Conservation (phyloP, 1,140 invertebrate species). For the Proales similis region DNA sequence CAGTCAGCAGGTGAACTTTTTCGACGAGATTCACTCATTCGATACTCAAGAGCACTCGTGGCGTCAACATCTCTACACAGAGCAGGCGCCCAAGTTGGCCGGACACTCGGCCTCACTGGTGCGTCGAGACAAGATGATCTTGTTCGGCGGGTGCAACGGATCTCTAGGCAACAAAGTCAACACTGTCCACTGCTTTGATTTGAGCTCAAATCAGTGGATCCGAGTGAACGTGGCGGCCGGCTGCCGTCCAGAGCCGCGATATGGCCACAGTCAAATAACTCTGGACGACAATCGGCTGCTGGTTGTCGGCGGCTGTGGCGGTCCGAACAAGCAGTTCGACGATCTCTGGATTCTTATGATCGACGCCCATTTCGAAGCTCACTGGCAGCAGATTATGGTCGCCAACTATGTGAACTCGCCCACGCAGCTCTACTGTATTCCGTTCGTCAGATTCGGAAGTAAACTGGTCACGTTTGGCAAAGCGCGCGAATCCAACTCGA, state of each 20-base stretch:
- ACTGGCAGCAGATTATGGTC: constrained; percentile 70
- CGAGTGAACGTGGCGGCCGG: constrained; percentile 60
- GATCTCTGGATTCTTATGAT: constrained; percentile 66
- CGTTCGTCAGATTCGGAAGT: constrained; percentile 65
- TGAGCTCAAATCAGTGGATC: constrained; percentile 20
- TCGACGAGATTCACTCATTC: constrained; percentile 86
- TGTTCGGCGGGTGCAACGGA: constrained; percentile 64
- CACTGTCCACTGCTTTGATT: constrained; percentile 9
- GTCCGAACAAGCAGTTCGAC: constrained; percentile 61
- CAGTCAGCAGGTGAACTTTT: constrained; percentile 67
- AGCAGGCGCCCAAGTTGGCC: constrained; percentile 66
- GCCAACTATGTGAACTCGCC: constrained; percentile 68
- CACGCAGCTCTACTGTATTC: constrained; percentile 81
- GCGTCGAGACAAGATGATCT: constrained; percentile 74
- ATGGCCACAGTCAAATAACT: constrained; percentile 74
- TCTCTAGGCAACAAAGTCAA: constrained; percentile 43
- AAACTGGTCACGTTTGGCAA: constrained; percentile 27
- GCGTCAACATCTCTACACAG: constrained; percentile 63
- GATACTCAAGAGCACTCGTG: constrained; percentile 74
- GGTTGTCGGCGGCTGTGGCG: constrained; percentile 62
- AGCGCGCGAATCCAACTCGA: too few species aligned
- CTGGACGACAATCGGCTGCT: constrained; percentile 53
- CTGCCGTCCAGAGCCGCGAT: constrained; percentile 68
- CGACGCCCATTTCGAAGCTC: constrained; percentile 59
- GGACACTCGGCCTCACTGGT: constrained; percentile 77